Conservation (phyloP, 2,888 invertebrate species). For the Tyria jacobaeae region DNA sequence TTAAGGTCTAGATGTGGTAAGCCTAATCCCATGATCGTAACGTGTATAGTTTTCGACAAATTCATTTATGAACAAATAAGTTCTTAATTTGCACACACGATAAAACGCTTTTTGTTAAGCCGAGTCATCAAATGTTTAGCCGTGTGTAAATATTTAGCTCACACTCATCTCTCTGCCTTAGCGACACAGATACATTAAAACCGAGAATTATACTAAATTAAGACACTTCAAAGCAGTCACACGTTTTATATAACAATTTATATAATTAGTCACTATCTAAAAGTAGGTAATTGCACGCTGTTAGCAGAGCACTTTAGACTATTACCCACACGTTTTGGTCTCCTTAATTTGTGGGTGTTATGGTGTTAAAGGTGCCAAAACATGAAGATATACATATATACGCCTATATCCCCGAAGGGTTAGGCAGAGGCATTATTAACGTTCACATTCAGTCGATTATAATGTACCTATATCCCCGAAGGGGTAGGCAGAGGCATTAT, state of each 20-base stretch:
- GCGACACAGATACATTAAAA: background rate
- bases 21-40: too few relatives aligned
- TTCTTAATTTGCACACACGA: too few relatives aligned
- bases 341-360: background rate
- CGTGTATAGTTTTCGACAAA: too few relatives aligned
- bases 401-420: too few relatives aligned
- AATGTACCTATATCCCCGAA: too few relatives aligned
- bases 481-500: too few relatives aligned
- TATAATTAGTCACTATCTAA: background rate
- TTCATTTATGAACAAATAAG: too few relatives aligned
- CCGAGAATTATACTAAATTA: background rate
- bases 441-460: too few relatives aligned
- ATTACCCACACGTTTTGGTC: background rate
- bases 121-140: too few relatives aligned
- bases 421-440: too few relatives aligned
- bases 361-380: background rate
- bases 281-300: background rate
- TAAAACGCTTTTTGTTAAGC: too few relatives aligned
- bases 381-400: background rate
- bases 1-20: too few relatives aligned
- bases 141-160: background rate
- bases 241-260: background rate
- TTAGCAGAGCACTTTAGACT: background rate
- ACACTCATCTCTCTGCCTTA: background rate
- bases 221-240: background rate